Evolutionary conservation across 2,888 invertebrate species (phyloP).

Genomic region (Drosophila algonquin): DNA sequence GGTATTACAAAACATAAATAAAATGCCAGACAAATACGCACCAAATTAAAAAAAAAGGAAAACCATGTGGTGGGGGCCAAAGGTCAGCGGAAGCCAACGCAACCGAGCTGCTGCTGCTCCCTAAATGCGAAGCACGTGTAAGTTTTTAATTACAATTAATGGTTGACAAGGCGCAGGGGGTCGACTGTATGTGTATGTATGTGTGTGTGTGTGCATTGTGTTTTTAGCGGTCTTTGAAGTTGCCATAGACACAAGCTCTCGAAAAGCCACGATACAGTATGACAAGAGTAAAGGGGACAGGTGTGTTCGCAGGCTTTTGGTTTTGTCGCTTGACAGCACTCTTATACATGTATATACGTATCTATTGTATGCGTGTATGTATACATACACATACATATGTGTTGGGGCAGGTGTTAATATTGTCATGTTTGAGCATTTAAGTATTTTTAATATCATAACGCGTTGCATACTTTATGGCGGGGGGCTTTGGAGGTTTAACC

Average conservation of each 20-base stretch:
- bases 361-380: constrained; percentile 10
- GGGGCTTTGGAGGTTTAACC: constrained; percentile 15
- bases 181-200: background rate
- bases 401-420: constrained; percentile 47
- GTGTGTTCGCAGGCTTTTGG: constrained; percentile 41
- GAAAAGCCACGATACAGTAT: constrained; percentile 13
- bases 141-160: constrained; percentile 76
- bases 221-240: constrained; percentile 44
- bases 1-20: constrained; percentile 34
- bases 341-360: background rate
- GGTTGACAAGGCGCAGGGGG: constrained; percentile 13
- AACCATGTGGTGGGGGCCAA: constrained; percentile 14
- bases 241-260: constrained; percentile 32
- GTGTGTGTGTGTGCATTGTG: constrained; percentile 6
- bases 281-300: constrained; percentile 9
- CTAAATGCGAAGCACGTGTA: constrained; percentile 60
- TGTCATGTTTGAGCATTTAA: constrained; percentile 50
- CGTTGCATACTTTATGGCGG: constrained; percentile 52
- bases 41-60: background rate
- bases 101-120: constrained; percentile 17
- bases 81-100: constrained; percentile 49
- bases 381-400: background rate
- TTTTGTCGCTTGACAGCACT: constrained; percentile 43
- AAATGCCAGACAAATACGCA: constrained; percentile 16
- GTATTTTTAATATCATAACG: constrained; percentile 62